These are phyloP conservation scores for Leptogaster cylindrica DNA, from an alignment of 2,888 invertebrate genomes.

Conservation along the genomic window DNA sequence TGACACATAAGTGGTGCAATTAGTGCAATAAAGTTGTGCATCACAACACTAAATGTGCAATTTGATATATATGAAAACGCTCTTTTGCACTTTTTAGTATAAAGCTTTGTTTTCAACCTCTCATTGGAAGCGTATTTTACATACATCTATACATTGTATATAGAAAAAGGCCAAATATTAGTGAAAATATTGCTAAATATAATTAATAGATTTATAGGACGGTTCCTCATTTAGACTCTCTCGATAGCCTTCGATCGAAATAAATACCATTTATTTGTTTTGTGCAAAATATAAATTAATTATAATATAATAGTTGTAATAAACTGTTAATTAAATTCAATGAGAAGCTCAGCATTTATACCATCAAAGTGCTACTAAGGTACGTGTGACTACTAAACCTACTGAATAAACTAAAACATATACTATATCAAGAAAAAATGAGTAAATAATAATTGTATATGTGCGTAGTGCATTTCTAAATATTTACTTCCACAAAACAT, in stretches of 20 bases:
- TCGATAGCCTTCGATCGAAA: constrained; percentile 11
- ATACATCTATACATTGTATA: background rate
- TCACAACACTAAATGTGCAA: constrained; percentile 37
- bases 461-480: background rate
- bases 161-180: constrained; percentile 30
- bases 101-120: constrained; percentile 34
- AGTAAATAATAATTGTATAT: constrained; percentile 13
- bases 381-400: constrained; percentile 39
- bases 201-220: constrained; percentile 28
- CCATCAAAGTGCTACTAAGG: constrained; percentile 36
- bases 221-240: constrained; percentile 11
- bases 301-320: background rate
- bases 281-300: constrained; percentile 15
- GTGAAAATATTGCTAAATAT: constrained; percentile 29
- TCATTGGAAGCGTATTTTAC: constrained; percentile 17
- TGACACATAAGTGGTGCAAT: constrained; percentile 26
- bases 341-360: constrained; percentile 39
- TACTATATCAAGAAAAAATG: no score
- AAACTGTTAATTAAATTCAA: constrained; percentile 17
- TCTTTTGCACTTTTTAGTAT: constrained; percentile 37
- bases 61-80: constrained; percentile 30
- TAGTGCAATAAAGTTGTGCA: constrained; percentile 30
- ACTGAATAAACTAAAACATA: constrained; percentile 20
- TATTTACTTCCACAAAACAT: no score
- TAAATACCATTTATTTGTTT: constrained; percentile 2